Evolutionary conservation across 1,140 invertebrate genomes (phyloP).

Genomic region (Drosophila sulfurigaster): DNA sequence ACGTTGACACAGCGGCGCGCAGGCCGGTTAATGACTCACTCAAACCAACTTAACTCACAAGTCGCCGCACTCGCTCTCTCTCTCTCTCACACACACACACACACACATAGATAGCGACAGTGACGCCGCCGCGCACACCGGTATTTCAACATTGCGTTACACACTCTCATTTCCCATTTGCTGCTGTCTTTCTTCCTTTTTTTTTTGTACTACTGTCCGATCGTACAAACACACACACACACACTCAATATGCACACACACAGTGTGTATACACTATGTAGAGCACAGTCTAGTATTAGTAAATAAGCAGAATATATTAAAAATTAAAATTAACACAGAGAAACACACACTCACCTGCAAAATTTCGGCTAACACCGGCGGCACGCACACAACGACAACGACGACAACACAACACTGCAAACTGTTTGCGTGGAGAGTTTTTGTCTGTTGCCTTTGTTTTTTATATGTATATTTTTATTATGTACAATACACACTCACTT

Average conservation of each 20-base stretch:
- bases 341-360: conserved; percentile 33
- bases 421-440: conserved; percentile 46
- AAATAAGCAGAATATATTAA: conserved; percentile 15
- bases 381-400: no score
- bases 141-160: conserved; percentile 70
- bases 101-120: conserved; percentile 13
- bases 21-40: conserved; percentile 80
- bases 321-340: conserved; percentile 14
- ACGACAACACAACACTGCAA: conserved; percentile 17
- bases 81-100: not conserved
- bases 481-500: conserved; percentile 43
- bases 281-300: conserved; percentile 1
- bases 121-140: conserved; percentile 61
- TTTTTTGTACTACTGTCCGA: conserved; percentile 38
- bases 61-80: conserved; percentile 20
- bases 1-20: conserved; percentile 36
- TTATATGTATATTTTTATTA: conserved; percentile 2
- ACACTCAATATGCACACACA: not conserved
- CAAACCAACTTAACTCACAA: conserved; percentile 51
- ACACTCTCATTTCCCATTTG: conserved; percentile 44
- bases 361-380: conserved; percentile 41
- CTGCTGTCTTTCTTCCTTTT: conserved; percentile 36
- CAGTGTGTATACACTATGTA: not conserved
- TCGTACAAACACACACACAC: conserved; percentile 18
- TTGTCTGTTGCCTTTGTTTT: conserved; percentile 1